phyloP scores from a whole-genome alignment of 2,888 invertebrate species.

The Prosopocoilus inquinatus region DNA sequence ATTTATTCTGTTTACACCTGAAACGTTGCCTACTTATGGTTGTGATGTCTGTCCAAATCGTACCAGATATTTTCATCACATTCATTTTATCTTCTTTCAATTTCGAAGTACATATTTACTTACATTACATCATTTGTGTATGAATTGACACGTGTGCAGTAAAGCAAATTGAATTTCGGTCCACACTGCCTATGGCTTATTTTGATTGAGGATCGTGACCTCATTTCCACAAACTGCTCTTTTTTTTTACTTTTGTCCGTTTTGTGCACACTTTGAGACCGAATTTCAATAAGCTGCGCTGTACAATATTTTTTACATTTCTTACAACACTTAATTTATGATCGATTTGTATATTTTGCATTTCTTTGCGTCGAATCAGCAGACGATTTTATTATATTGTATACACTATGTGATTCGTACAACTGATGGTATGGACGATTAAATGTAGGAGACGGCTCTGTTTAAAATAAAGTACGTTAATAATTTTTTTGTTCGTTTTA shows the following conservation, averaged over 20 bases:
- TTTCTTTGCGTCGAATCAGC: neutral
- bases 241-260: neutral
- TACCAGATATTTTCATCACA: no score
- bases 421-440: slow-evolving; percentile 37
- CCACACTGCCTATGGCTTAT: no score
- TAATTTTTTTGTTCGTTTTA: slow-evolving; percentile 9
- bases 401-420: slow-evolving; percentile 15
- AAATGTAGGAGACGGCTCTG: slow-evolving; percentile 48
- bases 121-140: no score
- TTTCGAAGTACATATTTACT: no score
- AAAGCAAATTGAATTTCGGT: no score
- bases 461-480: slow-evolving; percentile 35
- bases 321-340: neutral
- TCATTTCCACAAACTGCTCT: no score
- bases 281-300: neutral
- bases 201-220: no score
- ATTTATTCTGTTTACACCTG: no score
- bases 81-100: no score
- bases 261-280: neutral
- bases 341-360: neutral
- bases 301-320: slow-evolving; percentile 1
- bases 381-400: slow-evolving; percentile 5
- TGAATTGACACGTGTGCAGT: no score
- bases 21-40: no score
- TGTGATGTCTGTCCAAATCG: no score